Evolutionary conservation across 1,140 invertebrate species (phyloP), one percentile per base, ranked within the genome.

Genomic region (Cardiocondyla obscurior): DNA sequence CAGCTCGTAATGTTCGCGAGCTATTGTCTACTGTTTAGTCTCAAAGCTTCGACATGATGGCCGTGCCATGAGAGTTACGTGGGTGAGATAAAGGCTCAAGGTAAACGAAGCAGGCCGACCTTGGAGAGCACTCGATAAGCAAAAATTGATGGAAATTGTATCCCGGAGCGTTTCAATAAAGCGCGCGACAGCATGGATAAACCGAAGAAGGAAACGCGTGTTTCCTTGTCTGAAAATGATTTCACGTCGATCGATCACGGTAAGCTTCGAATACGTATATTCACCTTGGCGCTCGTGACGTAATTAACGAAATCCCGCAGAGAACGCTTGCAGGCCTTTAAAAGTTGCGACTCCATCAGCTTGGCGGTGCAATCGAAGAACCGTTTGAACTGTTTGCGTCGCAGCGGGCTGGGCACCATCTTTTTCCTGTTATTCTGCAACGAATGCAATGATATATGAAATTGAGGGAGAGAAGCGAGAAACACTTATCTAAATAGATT

Each of bases 281-380:
- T 77, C 39, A 88, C 85, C 81, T 82, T 46, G 28, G 42, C 72
- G 22, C 65, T 49, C 42, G 96, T 94, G 53, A 98, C 95, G 82
- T 97, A 97, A 82, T 96, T 93, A 16, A 97, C 96, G 90, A 96
- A 98, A 84, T 97, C 97, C 72, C 95, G 92, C 82, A 98, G 94
- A 36, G 97, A 98, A 67, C 96, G 95, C 53, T 98, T 94, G 84
- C 96, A 97, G 53, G 98, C 93, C 12, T 95, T 95, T 92, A 98
- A 96, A 36, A 99, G 94, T 90, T 98, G 97, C 84, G 96, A 96
- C 3, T 97, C 97, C 98, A 99, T 98, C 72, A 99, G 94, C 42
- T 96, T 97, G 8, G 96, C 96, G 0, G 97, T 95, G 89, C 97
- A 97, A 88, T 98, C 96, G 90, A 97, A 98, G 94, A 98, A 98